Base-by-base conservation (phyloP, 2,113 vertebrate species). In the Etia nguti region DNA sequence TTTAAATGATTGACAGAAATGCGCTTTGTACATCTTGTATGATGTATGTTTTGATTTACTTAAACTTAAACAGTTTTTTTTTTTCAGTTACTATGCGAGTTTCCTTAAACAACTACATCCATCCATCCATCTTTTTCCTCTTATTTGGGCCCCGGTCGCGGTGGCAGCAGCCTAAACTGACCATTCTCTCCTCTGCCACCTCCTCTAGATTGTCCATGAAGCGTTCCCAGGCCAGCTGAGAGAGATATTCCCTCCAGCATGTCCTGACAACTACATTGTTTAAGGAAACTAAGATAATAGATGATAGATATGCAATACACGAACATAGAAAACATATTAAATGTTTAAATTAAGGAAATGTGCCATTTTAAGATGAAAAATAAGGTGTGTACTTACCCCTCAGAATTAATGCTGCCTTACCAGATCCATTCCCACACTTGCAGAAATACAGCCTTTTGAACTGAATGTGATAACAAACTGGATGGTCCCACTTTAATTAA, bases 181-280 rank as follows among this genome's bases (percentile, higher is more conserved):
- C 60, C 60, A 7, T 6, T 10, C 60, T 65, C 60, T n/a, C 60
- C 6, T 4, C 31, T 12, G 31, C 31, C 31, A 8, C 60, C 60
- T 65, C 1, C 31, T 12, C 31, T 36, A 12, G 60, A 18, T 0
- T 38, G 60, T 65, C 2, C 10, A 1, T 65, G 10, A 65, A 38
- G 31, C 60, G 38, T 65, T 65, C 60, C 18, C 31, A 65, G 10
- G 0, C 18, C 31, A 65, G 60, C 18, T 38, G 60, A 65, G 18
- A 2, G 18, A 65, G 1, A 36, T 12, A 65, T 12, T 65, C 31
- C 60, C 4, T 36, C 0, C 60, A 62, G 18, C 59, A 36, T 62
- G 38, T 41, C 10, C 38, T 41, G 59, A 62, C 59, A 38, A 65
- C 10, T 65, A 8, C 60, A 13, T 38, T 38, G 60, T 38, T 65